Evolutionary conservation across 2,888 invertebrate species (phyloP).

Genomic region (Erpobdella octoculata): DNA sequence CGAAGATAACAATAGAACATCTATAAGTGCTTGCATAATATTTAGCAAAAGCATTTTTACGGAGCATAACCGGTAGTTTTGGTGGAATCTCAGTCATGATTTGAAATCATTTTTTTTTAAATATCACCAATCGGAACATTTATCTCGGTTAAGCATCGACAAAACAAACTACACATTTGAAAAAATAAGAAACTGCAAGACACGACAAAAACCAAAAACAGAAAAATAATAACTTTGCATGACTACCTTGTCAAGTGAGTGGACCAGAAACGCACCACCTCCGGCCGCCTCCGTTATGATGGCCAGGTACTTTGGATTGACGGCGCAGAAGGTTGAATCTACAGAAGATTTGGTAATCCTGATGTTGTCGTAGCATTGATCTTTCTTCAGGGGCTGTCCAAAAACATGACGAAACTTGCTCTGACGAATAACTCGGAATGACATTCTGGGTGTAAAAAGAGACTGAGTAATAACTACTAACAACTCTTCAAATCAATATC

Average conservation of each 20-base stretch:
- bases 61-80: too few relatives aligned
- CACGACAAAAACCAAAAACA: background rate
- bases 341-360: conserved; percentile 86
- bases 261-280: conserved; percentile 84
- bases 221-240: too few relatives aligned
- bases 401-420: conserved; percentile 94
- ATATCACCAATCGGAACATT: too few relatives aligned
- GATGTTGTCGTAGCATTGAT: conserved; percentile 84
- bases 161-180: background rate
- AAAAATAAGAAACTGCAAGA: background rate
- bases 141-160: background rate
- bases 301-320: conserved; percentile 89
- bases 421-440: conserved; percentile 66
- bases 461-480: too few relatives aligned
- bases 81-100: too few relatives aligned
- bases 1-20: too few relatives aligned
- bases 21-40: too few relatives aligned
- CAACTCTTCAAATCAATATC: too few relatives aligned
- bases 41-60: too few relatives aligned
- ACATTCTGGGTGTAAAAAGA: too few relatives aligned
- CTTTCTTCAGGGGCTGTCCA: conserved; percentile 78
- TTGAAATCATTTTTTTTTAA: too few relatives aligned
- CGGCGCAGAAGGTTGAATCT: conserved; percentile 87
- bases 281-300: conserved; percentile 82
- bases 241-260: conserved; percentile 73